Base-by-base conservation (phyloP, 2,888 invertebrate species). In the Thumatha senex region DNA sequence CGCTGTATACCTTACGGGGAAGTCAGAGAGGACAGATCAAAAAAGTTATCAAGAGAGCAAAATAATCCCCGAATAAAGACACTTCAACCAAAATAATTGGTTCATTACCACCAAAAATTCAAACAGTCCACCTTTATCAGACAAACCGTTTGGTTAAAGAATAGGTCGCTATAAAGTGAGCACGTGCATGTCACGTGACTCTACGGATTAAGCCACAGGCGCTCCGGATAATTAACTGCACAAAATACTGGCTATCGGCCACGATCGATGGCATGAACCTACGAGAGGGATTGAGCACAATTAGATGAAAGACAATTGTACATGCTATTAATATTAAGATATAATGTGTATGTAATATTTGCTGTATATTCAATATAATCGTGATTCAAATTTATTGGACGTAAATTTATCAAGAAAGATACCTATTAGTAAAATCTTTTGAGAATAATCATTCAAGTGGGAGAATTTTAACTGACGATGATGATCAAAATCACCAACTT, bases 141-240 rank as follows among this genome's bases (percentile, higher is more conserved):
- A 51, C 46, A 53, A 61, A 63, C 46, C 65, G 70, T 69, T 67
- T 61, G 63, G 67, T 69, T 72, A 69, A 66, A 75, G 74, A 80
- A 81, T 82, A 79, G 70, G 70, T 67, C 70, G 72, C 72, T 70
- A 62, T 63, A 63, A 67, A 69, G 54, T 54, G 66, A 51, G 82
- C 90, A 87, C 90, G 90, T 91, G 90, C 84, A 74, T 70, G 84
- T 83, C 90, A 89, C 90, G 90, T 89, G 90, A 79, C 89, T 77
- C 64, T 65, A 75, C 76, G 89, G 90, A 90, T 91, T 89, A 90
- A 82, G 78, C 76, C 79, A 65, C 78, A 77, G 78, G 74, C 74
- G 75, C 76, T 76, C 78, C 79, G 84, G 86, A 87, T 90, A 90
- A 91, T 91, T 90, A 91, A 88, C 89, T 85, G 80, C 81, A 86